These are phyloP conservation scores for Rhinoraja longicauda DNA, from an alignment of 2,797 vertebrate species.

Conservation along the genomic window DNA sequence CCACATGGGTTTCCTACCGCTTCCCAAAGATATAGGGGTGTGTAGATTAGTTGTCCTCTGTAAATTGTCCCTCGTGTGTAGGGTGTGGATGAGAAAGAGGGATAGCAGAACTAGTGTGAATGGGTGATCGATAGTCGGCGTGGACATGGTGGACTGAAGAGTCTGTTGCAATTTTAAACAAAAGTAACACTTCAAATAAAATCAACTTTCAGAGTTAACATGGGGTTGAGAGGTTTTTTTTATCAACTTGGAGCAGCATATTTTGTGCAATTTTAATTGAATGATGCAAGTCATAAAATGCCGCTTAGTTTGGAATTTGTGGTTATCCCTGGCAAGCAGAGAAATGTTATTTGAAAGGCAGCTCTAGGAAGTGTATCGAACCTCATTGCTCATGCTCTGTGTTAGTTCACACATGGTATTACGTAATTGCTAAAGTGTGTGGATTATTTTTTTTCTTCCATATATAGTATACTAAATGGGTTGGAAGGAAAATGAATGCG, in stretches of 20 bases:
- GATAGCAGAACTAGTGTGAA: too few relatives aligned
- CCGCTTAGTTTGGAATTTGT: background rate
- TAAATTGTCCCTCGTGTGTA: too few relatives aligned
- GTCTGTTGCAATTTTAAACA: too few relatives aligned
- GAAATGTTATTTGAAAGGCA: slow-evolving; percentile 26
- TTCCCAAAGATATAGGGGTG: too few relatives aligned
- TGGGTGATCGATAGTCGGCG: too few relatives aligned
- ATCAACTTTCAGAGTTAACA: background rate
- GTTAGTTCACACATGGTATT: slow-evolving; percentile 6
- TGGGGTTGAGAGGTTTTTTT: background rate
- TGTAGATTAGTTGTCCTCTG: too few relatives aligned
- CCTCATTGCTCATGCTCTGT: slow-evolving; percentile 24
- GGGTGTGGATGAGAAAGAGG: too few relatives aligned
- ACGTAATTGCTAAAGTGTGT: slow-evolving; percentile 2
- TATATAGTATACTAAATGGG: slow-evolving; percentile 31
- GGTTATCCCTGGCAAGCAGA: background rate
- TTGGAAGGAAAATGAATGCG: slow-evolving; percentile 24
- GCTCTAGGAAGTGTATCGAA: slow-evolving; percentile 1
- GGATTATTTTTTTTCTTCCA: slow-evolving; percentile 33
- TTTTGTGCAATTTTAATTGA: background rate
- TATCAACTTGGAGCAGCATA: background rate
- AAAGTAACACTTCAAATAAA: background rate
- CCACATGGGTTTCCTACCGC: too few relatives aligned
- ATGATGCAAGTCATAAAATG: background rate
- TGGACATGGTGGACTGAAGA: too few relatives aligned